phyloP scores from a whole-genome alignment of 2,113 vertebrate genomes.

The Corydoras sp. region DNA sequence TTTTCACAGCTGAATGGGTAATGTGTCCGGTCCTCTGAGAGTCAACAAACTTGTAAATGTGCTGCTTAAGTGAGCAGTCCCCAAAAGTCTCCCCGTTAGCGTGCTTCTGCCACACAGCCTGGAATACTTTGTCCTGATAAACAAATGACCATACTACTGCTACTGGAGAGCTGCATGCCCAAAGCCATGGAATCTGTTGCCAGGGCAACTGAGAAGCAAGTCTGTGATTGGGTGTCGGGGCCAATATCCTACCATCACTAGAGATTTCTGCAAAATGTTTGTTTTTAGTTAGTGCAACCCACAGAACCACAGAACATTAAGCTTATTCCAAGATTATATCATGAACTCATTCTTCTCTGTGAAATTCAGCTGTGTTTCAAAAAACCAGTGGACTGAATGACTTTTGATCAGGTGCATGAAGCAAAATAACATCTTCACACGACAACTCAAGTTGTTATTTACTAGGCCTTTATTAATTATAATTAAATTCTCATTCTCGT shows the following conservation, averaged over 20 bases:
- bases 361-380: too few relatives aligned
- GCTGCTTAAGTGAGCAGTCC: constrained; percentile 48
- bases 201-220: constrained; percentile 29
- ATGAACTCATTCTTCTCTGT: too few relatives aligned
- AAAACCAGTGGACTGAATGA: too few relatives aligned
- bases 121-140: neutral
- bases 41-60: constrained; percentile 54
- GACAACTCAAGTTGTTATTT: too few relatives aligned
- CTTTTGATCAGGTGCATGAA: too few relatives aligned
- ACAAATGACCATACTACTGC: neutral
- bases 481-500: too few relatives aligned
- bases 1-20: constrained; percentile 10
- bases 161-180: neutral
- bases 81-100: constrained; percentile 38
- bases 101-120: constrained; percentile 7
- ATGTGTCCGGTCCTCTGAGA: neutral
- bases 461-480: too few relatives aligned
- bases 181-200: constrained; percentile 31
- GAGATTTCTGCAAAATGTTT: constrained; percentile 19
- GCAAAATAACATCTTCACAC: too few relatives aligned
- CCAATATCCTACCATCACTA: constrained; percentile 21
- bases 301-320: neutral
- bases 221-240: constrained; percentile 33
- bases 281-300: neutral
- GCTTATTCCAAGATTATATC: too few relatives aligned